These are phyloP conservation scores for Tyria jacobaeae DNA, from an alignment of 2,888 invertebrate genomes.

Conservation along the genomic window DNA sequence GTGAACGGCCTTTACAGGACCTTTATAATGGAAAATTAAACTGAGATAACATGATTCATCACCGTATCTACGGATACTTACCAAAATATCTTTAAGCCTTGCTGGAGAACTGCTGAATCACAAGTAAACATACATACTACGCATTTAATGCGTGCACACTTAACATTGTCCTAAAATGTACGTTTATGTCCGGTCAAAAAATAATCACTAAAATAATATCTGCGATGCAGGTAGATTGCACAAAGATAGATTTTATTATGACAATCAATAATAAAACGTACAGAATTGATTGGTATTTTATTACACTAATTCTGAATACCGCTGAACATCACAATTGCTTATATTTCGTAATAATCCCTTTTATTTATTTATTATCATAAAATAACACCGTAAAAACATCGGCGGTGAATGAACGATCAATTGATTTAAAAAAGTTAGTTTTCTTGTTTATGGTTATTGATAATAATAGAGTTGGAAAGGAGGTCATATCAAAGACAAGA, in stretches of 20 bases:
- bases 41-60: conserved; percentile 74
- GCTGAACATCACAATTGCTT: conserved; percentile 68
- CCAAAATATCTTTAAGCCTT: conserved; percentile 72
- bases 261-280: conserved; percentile 63
- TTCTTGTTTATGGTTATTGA: conserved; percentile 69
- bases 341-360: conserved; percentile 74
- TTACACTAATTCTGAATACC: conserved; percentile 77
- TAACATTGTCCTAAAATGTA: conserved; percentile 70
- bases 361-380: conserved; percentile 82
- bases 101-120: conserved; percentile 62
- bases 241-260: conserved; percentile 72
- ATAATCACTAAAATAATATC: conserved; percentile 80
- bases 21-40: conserved; percentile 47
- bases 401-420: conserved; percentile 86
- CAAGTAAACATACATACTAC: conserved; percentile 65
- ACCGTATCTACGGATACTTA: conserved; percentile 71
- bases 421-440: conserved; percentile 73
- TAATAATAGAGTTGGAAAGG: conserved; percentile 57
- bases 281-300: conserved; percentile 63
- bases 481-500: conserved; percentile 26
- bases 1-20: conserved; percentile 26
- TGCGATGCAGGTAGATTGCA: conserved; percentile 83
- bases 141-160: conserved; percentile 68
- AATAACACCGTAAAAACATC: conserved; percentile 85
- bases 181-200: conserved; percentile 69